phyloP scores from a whole-genome alignment of 2,888 invertebrate genomes.

The Galerucella pusilla region DNA sequence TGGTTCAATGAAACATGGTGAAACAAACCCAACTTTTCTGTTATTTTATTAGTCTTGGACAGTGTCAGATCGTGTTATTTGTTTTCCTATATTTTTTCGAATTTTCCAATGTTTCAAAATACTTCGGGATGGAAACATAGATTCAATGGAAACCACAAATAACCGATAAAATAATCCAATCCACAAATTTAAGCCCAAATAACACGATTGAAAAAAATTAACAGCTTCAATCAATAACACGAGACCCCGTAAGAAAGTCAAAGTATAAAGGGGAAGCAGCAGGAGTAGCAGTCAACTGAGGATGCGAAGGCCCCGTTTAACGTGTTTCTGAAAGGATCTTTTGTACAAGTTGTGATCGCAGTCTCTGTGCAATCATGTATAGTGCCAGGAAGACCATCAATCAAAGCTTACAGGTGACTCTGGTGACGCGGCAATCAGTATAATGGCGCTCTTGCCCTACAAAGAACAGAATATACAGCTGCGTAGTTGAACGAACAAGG shows the following conservation, averaged over 20 bases:
- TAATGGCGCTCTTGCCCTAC: constrained; percentile 49
- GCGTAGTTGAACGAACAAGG: background rate
- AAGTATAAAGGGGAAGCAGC: constrained; percentile 26
- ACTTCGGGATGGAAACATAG: too few species aligned
- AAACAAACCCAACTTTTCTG: too few species aligned
- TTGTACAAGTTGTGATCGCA: constrained; percentile 47
- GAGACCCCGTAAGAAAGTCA: constrained; percentile 36
- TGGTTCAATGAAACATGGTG: too few species aligned
- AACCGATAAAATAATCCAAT: background rate
- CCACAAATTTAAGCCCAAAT: background rate
- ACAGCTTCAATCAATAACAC: constrained; percentile 33
- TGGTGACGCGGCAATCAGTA: constrained; percentile 55
- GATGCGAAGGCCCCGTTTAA: constrained; percentile 38
- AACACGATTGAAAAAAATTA: constrained; percentile 20
- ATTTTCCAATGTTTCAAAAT: too few species aligned
- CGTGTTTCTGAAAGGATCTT: constrained; percentile 46
- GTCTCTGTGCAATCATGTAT: constrained; percentile 59
- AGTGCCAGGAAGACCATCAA: constrained; percentile 60
- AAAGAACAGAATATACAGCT: constrained; percentile 9
- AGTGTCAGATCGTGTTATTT: too few species aligned
- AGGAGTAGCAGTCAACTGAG: constrained; percentile 17
- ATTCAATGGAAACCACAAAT: too few species aligned
- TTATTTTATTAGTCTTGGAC: too few species aligned
- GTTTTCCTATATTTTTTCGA: too few species aligned
- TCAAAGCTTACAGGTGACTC: constrained; percentile 59